These are phyloP conservation scores for Seira musarum DNA, from an alignment of 2,888 invertebrate species.

Conservation along the genomic window DNA sequence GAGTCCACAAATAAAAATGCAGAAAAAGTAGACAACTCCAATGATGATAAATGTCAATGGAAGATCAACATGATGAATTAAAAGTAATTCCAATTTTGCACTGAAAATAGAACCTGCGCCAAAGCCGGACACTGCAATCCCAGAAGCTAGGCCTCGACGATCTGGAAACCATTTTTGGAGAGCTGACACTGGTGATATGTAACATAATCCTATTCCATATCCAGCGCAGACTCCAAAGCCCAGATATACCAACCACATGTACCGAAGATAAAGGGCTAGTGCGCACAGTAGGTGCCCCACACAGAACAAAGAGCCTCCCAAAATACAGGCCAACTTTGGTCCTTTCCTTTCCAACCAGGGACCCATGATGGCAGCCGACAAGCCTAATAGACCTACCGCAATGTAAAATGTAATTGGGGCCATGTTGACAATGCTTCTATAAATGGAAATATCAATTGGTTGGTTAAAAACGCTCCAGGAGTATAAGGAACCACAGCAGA, in stretches of 20 bases:
- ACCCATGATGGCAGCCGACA: conserved; percentile 61
- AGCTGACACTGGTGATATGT: conserved; percentile 65
- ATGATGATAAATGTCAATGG: conserved; percentile 64
- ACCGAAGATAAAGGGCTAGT: conserved; percentile 47
- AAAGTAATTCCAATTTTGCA: conserved; percentile 62
- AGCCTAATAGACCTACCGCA: conserved; percentile 58
- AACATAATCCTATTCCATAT: conserved; percentile 60
- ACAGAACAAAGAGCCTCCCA: conserved; percentile 52
- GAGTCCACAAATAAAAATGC: conserved; percentile 55
- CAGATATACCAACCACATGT: conserved; percentile 57
- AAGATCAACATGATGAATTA: conserved; percentile 54
- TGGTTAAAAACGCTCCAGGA: conserved; percentile 67
- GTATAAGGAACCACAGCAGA: conserved; percentile 63
- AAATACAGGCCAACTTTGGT: conserved; percentile 46
- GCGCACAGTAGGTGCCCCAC: conserved; percentile 52
- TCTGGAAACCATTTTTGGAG: conserved; percentile 69
- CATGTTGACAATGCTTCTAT: conserved; percentile 41
- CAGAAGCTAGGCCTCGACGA: conserved; percentile 63
- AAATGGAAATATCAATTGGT: conserved; percentile 60
- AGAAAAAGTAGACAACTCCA: conserved; percentile 55
- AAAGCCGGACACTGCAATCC: conserved; percentile 67
- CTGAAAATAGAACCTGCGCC: conserved; percentile 67
- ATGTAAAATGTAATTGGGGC: conserved; percentile 67
- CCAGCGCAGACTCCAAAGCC: conserved; percentile 62
- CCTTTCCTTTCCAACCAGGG: conserved; percentile 64